phyloP scores from a whole-genome alignment of 2,888 invertebrate genomes.

The Lottia scabra region DNA sequence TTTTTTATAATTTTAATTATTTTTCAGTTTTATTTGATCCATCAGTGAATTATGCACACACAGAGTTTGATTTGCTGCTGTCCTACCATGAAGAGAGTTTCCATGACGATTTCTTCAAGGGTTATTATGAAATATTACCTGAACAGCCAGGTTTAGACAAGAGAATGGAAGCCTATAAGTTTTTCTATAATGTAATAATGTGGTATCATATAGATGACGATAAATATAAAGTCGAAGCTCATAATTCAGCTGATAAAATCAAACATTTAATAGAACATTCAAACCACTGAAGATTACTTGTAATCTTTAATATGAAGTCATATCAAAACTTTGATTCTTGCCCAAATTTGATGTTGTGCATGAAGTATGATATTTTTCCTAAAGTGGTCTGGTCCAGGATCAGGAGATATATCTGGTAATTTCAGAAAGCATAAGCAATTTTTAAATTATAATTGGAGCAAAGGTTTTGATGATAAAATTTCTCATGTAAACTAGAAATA shows the following conservation, averaged over 20 bases:
- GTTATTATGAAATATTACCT: constrained; percentile 19
- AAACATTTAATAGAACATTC: neutral
- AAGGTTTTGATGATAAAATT: no score
- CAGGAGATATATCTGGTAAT: no score
- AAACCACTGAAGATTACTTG: no score
- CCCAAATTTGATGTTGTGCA: no score
- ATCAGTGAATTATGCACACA: constrained; percentile 20
- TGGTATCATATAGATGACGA: constrained; percentile 21
- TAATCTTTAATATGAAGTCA: no score
- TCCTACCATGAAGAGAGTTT: constrained; percentile 17
- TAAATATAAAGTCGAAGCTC: neutral
- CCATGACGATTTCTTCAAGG: constrained; percentile 21
- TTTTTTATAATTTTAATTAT: neutral
- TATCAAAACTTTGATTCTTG: no score
- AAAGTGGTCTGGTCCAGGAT: no score
- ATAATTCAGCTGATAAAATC: constrained; percentile 8
- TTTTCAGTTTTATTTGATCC: constrained; percentile 27
- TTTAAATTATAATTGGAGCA: no score
- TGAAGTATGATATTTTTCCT: no score
- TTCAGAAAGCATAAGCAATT: no score
- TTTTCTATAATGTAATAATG: constrained; percentile 26
- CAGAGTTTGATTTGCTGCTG: constrained; percentile 22
- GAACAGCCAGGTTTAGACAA: constrained; percentile 11
- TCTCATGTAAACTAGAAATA: no score
- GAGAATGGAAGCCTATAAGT: constrained; percentile 17